phyloP scores from a whole-genome alignment of 2,113 vertebrate species.

The Bufo gargarizans region DNA sequence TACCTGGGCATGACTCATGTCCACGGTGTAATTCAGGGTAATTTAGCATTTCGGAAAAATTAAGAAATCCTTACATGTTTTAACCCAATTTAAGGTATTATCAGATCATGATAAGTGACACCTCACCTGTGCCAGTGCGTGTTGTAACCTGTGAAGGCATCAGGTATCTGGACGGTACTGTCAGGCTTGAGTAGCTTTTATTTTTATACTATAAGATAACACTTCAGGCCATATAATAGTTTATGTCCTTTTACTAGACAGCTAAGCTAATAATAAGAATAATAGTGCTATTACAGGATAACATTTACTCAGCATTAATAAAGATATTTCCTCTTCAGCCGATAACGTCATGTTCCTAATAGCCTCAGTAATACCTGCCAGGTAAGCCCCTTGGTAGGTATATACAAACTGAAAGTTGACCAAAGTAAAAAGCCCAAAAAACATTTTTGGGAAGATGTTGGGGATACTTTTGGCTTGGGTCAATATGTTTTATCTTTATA shows the following conservation, averaged over 20 bases:
- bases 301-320: slow-evolving; percentile 1
- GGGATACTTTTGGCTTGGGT: too few relatives aligned
- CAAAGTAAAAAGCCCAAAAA: too few relatives aligned
- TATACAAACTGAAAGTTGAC: background rate
- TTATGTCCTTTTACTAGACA: slow-evolving; percentile 12
- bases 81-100: slow-evolving; percentile 27
- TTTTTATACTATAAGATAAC: background rate
- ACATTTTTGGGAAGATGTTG: too few relatives aligned
- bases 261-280: slow-evolving; percentile 11
- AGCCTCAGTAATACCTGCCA: background rate
- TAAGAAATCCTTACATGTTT: slow-evolving; percentile 22
- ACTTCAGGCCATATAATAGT: background rate
- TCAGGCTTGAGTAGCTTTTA: background rate
- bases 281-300: background rate
- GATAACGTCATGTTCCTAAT: background rate
- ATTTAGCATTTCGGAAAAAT: slow-evolving; percentile 26
- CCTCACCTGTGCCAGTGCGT: slow-evolving; percentile 17
- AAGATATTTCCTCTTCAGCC: background rate
- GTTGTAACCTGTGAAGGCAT: slow-evolving; percentile 3
- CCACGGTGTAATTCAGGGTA: background rate
- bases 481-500: too few relatives aligned
- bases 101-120: slow-evolving; percentile 26
- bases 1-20: slow-evolving; percentile 1
- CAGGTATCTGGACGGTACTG: background rate
- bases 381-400: background rate